Evolutionary conservation across 2,888 invertebrate genomes (phyloP), one percentile per base, ranked within the genome.

Genomic region (Ernsta delagoae): DNA sequence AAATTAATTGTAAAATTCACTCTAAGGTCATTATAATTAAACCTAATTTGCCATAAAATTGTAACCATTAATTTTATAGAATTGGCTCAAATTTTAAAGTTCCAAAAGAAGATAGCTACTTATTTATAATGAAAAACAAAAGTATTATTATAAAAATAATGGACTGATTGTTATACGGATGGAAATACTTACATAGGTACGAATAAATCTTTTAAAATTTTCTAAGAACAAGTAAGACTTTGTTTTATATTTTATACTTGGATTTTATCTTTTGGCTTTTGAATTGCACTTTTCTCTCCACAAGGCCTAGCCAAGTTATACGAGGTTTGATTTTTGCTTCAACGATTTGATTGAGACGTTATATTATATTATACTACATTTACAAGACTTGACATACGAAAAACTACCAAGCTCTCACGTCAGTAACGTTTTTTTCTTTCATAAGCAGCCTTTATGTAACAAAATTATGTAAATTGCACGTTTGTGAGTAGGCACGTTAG

Each of bases 141-240:
- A n/a, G n/a, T 65, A 70, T 64, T 70, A 64, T 70, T 45, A 34
- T 56, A 59, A 24, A 57, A 62, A 63, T 50, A 57, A 62, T 62
- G 54, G 54, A 67, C 66, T 67, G 66, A 67, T 61, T 45, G 41
- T 45, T 61, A 53, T 43, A 54, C 16, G 60, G 24, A 24, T 24
- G 24, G 8, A 53, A 54, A 34, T 34, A 39, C n/a, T n/a, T n/a
- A n/a, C 59, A 48, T 41, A 39, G 24, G 24, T 24, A 24, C 59
- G 59, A 41, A 60, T 66, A 60, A 60, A 59, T 43, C 36, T 60
- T 43, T 53, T 50, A 39, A 11, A 53, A 41, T 66, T 66, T 53
- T 50, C 16, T 48, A 56, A n/a, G 6, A 34, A 6, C 31, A 34
- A 9, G 9, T 7, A 53, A 31, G 9, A 34, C n/a, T 34, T n/a